These are phyloP conservation scores for Drosophila cardini DNA, from an alignment of 1,140 invertebrate genomes.

Conservation along the genomic window DNA sequence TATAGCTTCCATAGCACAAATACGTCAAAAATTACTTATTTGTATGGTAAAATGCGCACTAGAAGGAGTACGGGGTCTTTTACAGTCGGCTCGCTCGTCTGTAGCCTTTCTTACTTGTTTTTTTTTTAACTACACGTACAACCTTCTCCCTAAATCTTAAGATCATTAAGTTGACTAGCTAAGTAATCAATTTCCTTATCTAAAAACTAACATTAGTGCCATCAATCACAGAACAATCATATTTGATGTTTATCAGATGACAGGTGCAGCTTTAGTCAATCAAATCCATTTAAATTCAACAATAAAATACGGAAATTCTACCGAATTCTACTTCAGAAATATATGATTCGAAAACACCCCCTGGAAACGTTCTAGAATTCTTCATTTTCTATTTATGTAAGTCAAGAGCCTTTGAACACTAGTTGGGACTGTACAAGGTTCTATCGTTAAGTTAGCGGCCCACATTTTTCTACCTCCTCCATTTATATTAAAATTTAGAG, in stretches of 20 bases:
- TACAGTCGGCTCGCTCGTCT: no score
- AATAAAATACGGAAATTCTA: slow-evolving; percentile 14
- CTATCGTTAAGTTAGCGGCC: slow-evolving; percentile 10
- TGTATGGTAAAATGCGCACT: no score
- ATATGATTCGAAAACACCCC: not conserved
- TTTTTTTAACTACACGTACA: not conserved
- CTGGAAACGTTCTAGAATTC: not conserved
- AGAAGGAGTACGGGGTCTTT: no score
- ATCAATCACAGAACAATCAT: slow-evolving; percentile 31
- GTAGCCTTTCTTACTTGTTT: no score
- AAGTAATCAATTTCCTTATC: not conserved
- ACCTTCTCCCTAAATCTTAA: not conserved
- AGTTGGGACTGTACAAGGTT: slow-evolving; percentile 47
- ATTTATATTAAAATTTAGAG: slow-evolving; percentile 76
- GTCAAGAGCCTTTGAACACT: slow-evolving; percentile 36
- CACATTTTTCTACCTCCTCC: slow-evolving; percentile 59
- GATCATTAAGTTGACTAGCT: not conserved
- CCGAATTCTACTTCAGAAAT: not conserved
- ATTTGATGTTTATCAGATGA: not conserved
- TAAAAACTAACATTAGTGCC: not conserved
- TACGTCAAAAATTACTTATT: no score
- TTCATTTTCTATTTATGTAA: not conserved
- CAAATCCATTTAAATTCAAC: slow-evolving; percentile 13
- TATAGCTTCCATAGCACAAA: no score
- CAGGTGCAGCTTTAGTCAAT: not conserved